Conservation (phyloP, 2,113 vertebrate genomes). For the Ammodytes dubius region DNA sequence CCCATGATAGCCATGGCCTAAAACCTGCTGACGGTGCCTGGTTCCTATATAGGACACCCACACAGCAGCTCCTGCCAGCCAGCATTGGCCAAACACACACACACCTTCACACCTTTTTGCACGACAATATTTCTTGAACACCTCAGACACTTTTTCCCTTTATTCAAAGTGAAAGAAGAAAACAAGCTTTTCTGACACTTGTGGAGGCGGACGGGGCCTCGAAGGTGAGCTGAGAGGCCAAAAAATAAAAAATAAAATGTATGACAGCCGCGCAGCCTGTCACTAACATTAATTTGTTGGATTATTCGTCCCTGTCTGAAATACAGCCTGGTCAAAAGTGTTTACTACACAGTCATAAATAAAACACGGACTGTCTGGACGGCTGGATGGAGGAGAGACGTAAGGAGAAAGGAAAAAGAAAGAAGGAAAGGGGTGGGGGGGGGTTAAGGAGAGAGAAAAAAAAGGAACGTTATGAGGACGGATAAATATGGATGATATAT, state of each 20-base stretch:
- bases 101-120: slow-evolving; percentile 10
- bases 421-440: background rate
- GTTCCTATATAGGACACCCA: slow-evolving; percentile 65
- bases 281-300: slow-evolving; percentile 48
- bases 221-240: slow-evolving; percentile 6
- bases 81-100: slow-evolving; percentile 36
- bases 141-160: slow-evolving; percentile 32
- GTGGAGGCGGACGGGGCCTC: slow-evolving; percentile 22
- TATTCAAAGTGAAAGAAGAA: slow-evolving; percentile 49
- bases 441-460: background rate
- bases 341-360: slow-evolving; percentile 45
- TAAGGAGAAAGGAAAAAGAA: slow-evolving; percentile 1
- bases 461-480: background rate
- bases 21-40: slow-evolving; percentile 66
- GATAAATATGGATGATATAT: slow-evolving; percentile 40
- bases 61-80: slow-evolving; percentile 49
- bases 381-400: background rate
- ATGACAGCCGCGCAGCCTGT: slow-evolving; percentile 35
- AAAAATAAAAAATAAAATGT: background rate
- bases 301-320: slow-evolving; percentile 43
- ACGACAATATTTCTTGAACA: slow-evolving; percentile 41
- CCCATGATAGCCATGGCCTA: slow-evolving; percentile 53
- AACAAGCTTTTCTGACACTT: slow-evolving; percentile 53
- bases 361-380: slow-evolving; percentile 53
- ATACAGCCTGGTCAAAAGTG: slow-evolving; percentile 33